Base-by-base conservation (phyloP, 2,113 vertebrate genomes). In the Herpetotheres cachinnans region DNA sequence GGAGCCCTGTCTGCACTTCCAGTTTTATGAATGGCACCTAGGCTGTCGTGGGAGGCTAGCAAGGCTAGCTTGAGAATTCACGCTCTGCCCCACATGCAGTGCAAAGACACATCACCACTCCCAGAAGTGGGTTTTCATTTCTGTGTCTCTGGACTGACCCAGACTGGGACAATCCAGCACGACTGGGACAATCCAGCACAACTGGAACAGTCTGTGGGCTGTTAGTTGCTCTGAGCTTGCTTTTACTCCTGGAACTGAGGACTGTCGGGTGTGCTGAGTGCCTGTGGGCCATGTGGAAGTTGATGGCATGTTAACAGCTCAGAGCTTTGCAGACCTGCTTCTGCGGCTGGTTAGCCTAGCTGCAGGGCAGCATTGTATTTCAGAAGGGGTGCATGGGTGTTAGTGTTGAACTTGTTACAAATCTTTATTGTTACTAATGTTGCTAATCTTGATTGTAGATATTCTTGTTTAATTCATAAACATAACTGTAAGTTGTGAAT, bases 321-420 rank as follows among this genome's bases (percentile, higher is more conserved):
- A 0, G 59, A 27, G 46, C 67, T 66, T 36, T 62, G 85, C 54
- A 24, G 34, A 7, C 29, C 67, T 69, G 50, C 34, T 81, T 69
- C 36, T 38, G 77, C 21, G 54, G 18, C 24, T 36, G 59, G 78
- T 38, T 38, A 38, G 36, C 49, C 46, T 55, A 22, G 46, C 58
- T 38, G 16, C 69, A 56, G 55, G 38, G 18, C 61, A 76, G 55
- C 0, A 0, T 34, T 61, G 27, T 46, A 3, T 27, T n/a, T 5
- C 42, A 6, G 22, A 42, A 65, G n/a, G 47, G 21, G 3, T 2
- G 0, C 24, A 1, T 0, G 6, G 14, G 32, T 18, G 13, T 74
- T 46, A 13, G 0, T 18, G 9, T 5, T 59, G 17, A 40, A 92
- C 50, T 74, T 10, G 4, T 34, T 82, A 44, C 59, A 82, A 65